A percentile compares a stretch with the other conserved stretches of the same genome.
These are phyloP conservation scores for Trachelus iudaicus DNA, from an alignment of 2,888 invertebrate genomes.

Conservation along the genomic window DNA sequence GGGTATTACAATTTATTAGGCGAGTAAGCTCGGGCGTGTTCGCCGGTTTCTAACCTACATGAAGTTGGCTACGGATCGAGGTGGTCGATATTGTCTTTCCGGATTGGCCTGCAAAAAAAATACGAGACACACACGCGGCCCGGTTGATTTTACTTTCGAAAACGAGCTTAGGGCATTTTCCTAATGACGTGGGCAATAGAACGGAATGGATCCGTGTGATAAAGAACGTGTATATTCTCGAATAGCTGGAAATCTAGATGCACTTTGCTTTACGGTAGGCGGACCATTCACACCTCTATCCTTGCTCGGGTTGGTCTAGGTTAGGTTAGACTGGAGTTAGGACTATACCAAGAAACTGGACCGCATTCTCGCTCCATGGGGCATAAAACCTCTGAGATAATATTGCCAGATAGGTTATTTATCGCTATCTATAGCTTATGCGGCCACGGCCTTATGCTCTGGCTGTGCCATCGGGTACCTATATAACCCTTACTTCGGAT, in stretches of 20 bases:
- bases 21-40: conserved; percentile 15
- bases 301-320: conserved; percentile 3
- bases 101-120: conserved; percentile 11
- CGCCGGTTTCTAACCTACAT: background rate
- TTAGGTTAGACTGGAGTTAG: conserved; percentile 14
- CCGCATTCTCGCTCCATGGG: conserved; percentile 42
- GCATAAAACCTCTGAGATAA: conserved; percentile 54
- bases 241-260: conserved; percentile 37
- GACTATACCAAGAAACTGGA: conserved; percentile 43
- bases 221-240: background rate
- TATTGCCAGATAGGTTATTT: conserved; percentile 59
- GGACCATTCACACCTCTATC: conserved; percentile 50
- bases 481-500: background rate
- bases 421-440: conserved; percentile 41
- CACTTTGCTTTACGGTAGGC: conserved; percentile 52
- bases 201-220: background rate
- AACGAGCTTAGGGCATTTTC: background rate
- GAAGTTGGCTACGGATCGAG: conserved; percentile 23
- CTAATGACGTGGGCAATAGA: background rate
- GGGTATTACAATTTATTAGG: conserved; percentile 56
- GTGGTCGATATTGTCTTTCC: conserved; percentile 29
- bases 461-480: background rate
- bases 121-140: background rate
- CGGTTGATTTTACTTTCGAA: background rate
- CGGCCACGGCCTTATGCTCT: background rate